Base-by-base conservation (phyloP, 2,797 vertebrate genomes). In the Cirrhinus molitorella region DNA sequence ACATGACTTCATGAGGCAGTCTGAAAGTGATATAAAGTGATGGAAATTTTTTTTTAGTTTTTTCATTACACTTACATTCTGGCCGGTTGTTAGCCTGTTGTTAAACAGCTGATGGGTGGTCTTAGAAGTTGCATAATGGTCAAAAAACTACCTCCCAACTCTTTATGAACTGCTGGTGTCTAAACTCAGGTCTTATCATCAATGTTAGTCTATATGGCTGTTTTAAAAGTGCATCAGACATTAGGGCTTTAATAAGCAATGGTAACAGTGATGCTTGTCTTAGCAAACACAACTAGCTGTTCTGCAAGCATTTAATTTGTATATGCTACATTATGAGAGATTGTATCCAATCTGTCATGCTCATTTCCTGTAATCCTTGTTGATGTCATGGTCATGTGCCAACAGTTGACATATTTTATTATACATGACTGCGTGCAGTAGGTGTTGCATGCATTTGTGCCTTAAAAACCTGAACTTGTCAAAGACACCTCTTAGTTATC, bases 381-480 rank as follows among this genome's bases (percentile, higher is more conserved):
- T 45, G 28, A 63, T 73, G 43, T 23, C 21, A 49, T 4, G 28
- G 14, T 73, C 9, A 72, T n/a, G 43, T 51, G 21, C 67, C 23
- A 23, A 25, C 16, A 16, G 6, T 4, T 4, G 16, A 55, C 9
- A 12, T 31, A 57, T 80, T 65, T 55, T 65, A 43, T 63, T 55
- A 51, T 79, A 53, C 37, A 47, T 45, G 59, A 31, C 16, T 31
- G 23, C 5, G 34, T 45, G 47, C 59, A 82, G 12, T 66, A 45
- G 80, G 43, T 25, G 55, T 81, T 25, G 3, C 79, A 79, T 34
- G 31, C 31, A 79, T 37, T 67, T 40, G 16, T 28, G 37, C 8
- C 17, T 40, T 49, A 28, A 71, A 71, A 70, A 80, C 53, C 34
- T 13, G 37, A 70, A 80, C 66, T 65, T 49, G 34, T 80, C 34